Base-by-base conservation (phyloP, 2,888 invertebrate genomes). In the Oscheius onirici region DNA sequence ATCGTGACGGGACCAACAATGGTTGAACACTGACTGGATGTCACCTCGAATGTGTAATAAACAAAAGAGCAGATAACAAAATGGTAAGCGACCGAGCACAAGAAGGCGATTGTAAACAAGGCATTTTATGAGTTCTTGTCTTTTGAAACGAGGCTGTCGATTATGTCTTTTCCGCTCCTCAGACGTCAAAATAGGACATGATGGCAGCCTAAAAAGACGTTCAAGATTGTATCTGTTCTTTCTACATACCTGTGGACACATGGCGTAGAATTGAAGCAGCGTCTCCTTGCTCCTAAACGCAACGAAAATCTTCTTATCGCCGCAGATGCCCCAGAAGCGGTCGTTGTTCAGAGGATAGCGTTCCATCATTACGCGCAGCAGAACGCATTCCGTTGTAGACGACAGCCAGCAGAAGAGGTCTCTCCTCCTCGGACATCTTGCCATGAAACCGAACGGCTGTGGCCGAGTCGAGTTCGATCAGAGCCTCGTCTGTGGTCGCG, bases 211-310 rank as follows among this genome's bases (percentile, higher is more conserved):
- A n/a, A n/a, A n/a, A n/a, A n/a, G n/a, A n/a, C n/a, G n/a, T n/a
- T n/a, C n/a, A n/a, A n/a, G n/a, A n/a, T n/a, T n/a, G n/a, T n/a
- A n/a, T n/a, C n/a, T n/a, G n/a, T n/a, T n/a, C n/a, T n/a, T n/a
- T n/a, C n/a, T n/a, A n/a, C n/a, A n/a, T n/a, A n/a, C n/a, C n/a
- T n/a, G 55, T 26, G 55, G 55, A 55, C 28, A 24, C 11, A 55
- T 24, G 28, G 55, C 55, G 26, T 55, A 55, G 28, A 28, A 55
- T 55, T 55, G 55, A 11, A 55, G 28, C 11, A 55, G 55, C 22
- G 24, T 20, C 26, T 55, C 55, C 55, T 55, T 55, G 28, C 28
- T 28, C 28, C 26, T 24, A 28, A 55, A 55, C 6, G 28, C 55
- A 1, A 28, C 28, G n/a, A 13, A 55, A 26, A 55, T 55, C 55